These are phyloP conservation scores for Drosophila rufa DNA, from an alignment of 1,140 invertebrate genomes.

Conservation along the genomic window DNA sequence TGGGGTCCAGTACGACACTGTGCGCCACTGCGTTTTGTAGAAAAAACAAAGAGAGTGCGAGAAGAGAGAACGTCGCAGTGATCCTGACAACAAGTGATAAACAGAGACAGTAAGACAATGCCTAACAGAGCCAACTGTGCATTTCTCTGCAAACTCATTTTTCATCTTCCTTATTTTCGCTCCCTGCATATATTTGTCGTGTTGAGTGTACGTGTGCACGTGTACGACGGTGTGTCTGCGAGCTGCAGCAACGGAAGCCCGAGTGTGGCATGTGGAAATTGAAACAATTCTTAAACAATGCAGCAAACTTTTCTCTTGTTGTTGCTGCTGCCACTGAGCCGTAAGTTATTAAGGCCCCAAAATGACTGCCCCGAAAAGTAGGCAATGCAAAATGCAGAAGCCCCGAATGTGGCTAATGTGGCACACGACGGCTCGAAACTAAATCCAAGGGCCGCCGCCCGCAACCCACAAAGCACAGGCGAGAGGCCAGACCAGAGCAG, in stretches of 20 bases:
- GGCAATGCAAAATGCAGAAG: constrained; percentile 53
- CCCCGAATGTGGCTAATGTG: constrained; percentile 40
- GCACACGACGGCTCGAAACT: constrained; percentile 16
- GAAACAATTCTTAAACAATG: constrained; percentile 65
- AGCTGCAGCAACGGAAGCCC: constrained; percentile 16
- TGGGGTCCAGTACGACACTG: too few species aligned
- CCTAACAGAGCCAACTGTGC: too few species aligned
- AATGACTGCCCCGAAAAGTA: constrained; percentile 61
- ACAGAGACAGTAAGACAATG: too few species aligned
- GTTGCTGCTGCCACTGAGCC: constrained; percentile 30
- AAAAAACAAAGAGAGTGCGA: too few species aligned
- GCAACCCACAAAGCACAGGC: not conserved
- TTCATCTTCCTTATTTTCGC: not conserved
- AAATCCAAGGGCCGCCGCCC: constrained; percentile 4
- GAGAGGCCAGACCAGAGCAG: not conserved
- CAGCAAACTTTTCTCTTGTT: constrained; percentile 43
- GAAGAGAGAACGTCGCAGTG: too few species aligned
- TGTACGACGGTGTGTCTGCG: constrained; percentile 4
- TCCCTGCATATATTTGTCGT: constrained; percentile 8
- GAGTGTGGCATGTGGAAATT: constrained; percentile 57
- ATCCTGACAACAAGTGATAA: too few species aligned
- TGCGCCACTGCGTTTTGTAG: too few species aligned
- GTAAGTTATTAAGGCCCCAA: constrained; percentile 51
- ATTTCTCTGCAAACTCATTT: too few species aligned
- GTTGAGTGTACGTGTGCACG: constrained; percentile 1